Percentiles rank a stretch among this genome's conserved stretches.
Conservation (phyloP, 2,113 vertebrate genomes). For the Myrmophylax atrothorax region DNA sequence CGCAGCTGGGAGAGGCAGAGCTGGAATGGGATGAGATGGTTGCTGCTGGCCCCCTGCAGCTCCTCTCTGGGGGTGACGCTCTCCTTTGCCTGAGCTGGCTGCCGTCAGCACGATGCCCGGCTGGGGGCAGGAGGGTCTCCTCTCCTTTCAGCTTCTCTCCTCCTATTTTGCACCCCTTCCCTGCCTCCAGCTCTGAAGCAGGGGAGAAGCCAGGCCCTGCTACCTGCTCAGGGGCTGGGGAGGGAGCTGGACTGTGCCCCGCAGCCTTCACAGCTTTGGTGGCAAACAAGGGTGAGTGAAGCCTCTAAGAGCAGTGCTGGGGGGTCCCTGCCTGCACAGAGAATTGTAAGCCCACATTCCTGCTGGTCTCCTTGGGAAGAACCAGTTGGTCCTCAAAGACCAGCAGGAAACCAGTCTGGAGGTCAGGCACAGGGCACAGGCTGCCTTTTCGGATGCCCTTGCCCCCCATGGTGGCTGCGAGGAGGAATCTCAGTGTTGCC, state of each 20-base stretch:
- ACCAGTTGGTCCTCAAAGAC: not conserved
- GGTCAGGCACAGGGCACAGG: not conserved
- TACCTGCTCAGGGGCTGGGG: not conserved
- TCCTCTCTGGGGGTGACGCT: not conserved
- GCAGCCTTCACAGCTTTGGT: not conserved
- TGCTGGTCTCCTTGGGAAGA: not conserved
- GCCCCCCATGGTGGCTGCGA: rapidly evolving
- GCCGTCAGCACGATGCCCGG: rapidly evolving
- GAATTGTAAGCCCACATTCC: not conserved
- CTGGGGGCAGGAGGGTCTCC: not conserved
- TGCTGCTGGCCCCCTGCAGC: not conserved
- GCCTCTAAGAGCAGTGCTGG: not conserved
- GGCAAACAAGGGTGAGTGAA: not conserved
- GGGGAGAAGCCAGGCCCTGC: not conserved
- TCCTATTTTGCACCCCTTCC: not conserved
- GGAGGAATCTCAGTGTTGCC: not conserved
- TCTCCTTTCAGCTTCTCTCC: not conserved
- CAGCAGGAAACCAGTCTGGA: rapidly evolving
- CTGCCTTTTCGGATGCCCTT: rapidly evolving
- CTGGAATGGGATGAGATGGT: not conserved
- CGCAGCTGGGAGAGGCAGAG: not conserved
- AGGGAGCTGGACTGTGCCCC: not conserved
- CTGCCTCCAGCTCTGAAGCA: not conserved
- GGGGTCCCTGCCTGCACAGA: not conserved
- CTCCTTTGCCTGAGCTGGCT: not conserved